Conservation (phyloP, 2,888 invertebrate species). For the Salpingus planirostris region DNA sequence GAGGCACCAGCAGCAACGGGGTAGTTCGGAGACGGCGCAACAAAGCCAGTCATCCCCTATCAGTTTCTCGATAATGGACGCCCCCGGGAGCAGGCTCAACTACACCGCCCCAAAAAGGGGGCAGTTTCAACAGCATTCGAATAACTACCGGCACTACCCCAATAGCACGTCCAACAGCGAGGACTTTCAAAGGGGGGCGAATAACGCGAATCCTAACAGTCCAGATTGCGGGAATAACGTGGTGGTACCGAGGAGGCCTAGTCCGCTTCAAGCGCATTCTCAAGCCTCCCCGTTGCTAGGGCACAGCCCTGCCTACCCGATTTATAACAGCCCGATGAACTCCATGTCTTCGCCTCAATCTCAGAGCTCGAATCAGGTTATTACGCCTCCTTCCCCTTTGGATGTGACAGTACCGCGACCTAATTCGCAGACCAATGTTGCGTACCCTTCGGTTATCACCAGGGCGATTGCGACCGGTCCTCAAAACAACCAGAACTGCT, state of each 20-base stretch:
- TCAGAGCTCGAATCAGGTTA: slow-evolving; percentile 45
- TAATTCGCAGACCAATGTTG: slow-evolving; percentile 52
- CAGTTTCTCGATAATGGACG: slow-evolving; percentile 68
- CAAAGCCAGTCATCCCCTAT: slow-evolving; percentile 60
- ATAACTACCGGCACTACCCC: slow-evolving; percentile 50
- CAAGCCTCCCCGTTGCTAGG: slow-evolving; percentile 66
- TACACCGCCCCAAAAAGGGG: slow-evolving; percentile 46
- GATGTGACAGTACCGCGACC: slow-evolving; percentile 61
- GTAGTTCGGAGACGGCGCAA: slow-evolving; percentile 43
- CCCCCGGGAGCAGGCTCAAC: slow-evolving; percentile 53
- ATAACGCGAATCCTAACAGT: slow-evolving; percentile 38
- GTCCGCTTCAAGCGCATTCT: slow-evolving; percentile 59
- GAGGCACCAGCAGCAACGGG: slow-evolving; percentile 32
- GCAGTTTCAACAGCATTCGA: slow-evolving; percentile 47
- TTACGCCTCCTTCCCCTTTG: slow-evolving; percentile 59
- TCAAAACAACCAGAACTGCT: slow-evolving; percentile 43
- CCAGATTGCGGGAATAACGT: slow-evolving; percentile 49
- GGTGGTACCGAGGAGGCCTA: slow-evolving; percentile 58
- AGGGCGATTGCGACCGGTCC: slow-evolving; percentile 54
- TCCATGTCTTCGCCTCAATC: slow-evolving; percentile 66
- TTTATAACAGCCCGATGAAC: slow-evolving; percentile 78
- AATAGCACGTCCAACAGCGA: slow-evolving; percentile 35
- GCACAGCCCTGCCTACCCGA: slow-evolving; percentile 73
- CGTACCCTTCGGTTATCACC: slow-evolving; percentile 77
- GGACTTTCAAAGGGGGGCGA: slow-evolving; percentile 48